These are phyloP conservation scores for Micrasema minimum DNA, from an alignment of 1,140 invertebrate genomes.

Conservation along the genomic window DNA sequence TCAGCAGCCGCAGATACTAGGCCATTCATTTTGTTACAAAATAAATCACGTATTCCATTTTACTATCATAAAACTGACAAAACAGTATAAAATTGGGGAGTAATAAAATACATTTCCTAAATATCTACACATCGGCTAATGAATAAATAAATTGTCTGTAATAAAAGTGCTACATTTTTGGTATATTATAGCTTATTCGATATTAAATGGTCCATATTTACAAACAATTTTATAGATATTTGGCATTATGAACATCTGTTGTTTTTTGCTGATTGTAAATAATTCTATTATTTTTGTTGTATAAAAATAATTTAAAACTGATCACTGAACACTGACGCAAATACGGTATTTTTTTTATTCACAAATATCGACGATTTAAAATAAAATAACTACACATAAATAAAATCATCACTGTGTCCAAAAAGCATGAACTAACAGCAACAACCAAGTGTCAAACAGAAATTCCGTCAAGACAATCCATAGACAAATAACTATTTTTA, in stretches of 20 bases:
- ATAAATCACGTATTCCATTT: conserved; percentile 42
- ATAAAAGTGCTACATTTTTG: conserved; percentile 20
- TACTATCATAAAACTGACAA: conserved; percentile 38
- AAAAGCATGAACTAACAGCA: conserved; percentile 44
- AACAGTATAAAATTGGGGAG: conserved; percentile 30
- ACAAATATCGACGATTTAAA: conserved; percentile 24
- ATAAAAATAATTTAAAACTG: conserved; percentile 20
- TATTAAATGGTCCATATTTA: conserved; percentile 32
- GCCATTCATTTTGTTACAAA: conserved; percentile 65
- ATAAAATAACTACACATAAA: conserved; percentile 33
- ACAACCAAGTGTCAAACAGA: conserved; percentile 52
- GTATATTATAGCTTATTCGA: conserved; percentile 20
- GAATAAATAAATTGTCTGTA: conserved; percentile 29
- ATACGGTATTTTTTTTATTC: conserved; percentile 22
- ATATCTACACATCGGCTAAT: background rate
- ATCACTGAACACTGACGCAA: conserved; percentile 29
- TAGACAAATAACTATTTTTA: conserved; percentile 40
- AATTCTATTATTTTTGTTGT: conserved; percentile 6
- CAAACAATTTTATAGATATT: conserved; percentile 39
- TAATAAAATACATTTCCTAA: conserved; percentile 30
- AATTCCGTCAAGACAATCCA: conserved; percentile 39
- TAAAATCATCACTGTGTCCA: conserved; percentile 41
- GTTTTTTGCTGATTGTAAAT: conserved; percentile 41
- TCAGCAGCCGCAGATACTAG: conserved; percentile 68
- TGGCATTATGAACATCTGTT: conserved; percentile 44